Percentiles rank a stretch among this genome's conserved stretches.
phyloP scores from a whole-genome alignment of 2,797 vertebrate species.

The Gallinago nigripennis region DNA sequence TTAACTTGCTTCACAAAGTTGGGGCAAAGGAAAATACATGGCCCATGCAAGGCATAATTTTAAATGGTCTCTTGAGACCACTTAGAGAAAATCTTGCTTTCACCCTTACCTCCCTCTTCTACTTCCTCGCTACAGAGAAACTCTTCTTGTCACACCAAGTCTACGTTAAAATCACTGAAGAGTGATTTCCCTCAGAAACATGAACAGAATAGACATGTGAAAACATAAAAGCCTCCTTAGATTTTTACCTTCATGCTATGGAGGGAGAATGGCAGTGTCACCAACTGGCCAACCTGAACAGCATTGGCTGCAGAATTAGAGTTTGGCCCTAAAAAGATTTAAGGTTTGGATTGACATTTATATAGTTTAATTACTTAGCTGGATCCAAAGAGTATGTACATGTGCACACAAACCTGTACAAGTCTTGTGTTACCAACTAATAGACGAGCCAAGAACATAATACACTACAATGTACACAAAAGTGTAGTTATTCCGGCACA shows the following conservation, averaged over 20 bases:
- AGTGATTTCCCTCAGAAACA: not conserved
- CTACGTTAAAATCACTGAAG: not conserved
- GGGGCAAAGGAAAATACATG: not conserved
- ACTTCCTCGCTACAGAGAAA: not conserved
- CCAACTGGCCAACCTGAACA: not conserved
- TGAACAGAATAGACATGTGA: not conserved
- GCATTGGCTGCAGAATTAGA: not conserved
- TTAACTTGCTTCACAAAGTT: not conserved
- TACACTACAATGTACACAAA: not conserved
- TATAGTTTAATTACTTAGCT: not conserved
- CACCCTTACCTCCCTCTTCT: not conserved
- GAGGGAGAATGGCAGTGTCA: not conserved
- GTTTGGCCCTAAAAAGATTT: not conserved
- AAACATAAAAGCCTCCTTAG: not conserved
- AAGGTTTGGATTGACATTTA: not conserved
- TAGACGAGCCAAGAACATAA: not conserved
- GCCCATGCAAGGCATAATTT: not conserved
- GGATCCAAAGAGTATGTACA: not conserved
- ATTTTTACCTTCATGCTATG: not conserved
- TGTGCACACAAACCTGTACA: not conserved
- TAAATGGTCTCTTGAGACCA: not conserved
- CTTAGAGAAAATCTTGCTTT: not conserved
- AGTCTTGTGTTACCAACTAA: not conserved
- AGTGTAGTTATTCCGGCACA: constrained; percentile 9
- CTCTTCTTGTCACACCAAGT: not conserved